These are phyloP conservation scores for Drosophila robusta DNA, from an alignment of 2,888 invertebrate genomes.

Conservation along the genomic window DNA sequence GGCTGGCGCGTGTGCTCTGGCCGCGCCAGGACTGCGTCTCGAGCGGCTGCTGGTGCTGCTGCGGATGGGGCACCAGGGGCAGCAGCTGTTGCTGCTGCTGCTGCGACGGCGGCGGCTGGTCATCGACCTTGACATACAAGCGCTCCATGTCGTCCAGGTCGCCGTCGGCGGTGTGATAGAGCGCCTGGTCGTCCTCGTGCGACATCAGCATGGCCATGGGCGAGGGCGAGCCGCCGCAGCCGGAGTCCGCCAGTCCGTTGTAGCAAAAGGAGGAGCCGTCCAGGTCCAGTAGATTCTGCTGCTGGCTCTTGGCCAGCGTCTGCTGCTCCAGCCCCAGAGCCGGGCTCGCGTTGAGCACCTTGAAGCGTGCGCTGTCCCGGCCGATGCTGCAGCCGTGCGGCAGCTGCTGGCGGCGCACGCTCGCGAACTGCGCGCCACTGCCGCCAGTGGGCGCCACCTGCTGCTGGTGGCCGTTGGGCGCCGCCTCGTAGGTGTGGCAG, in stretches of 20 bases:
- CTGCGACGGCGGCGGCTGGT: constrained; percentile 69
- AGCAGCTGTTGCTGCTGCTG: constrained; percentile 68
- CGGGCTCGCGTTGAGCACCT: constrained; percentile 67
- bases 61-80: constrained; percentile 44
- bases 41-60: constrained; percentile 40
- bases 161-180: constrained; percentile 82
- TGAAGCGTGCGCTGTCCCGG: constrained; percentile 77
- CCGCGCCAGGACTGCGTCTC: constrained; percentile 74
- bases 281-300: constrained; percentile 78
- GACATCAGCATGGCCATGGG: constrained; percentile 84
- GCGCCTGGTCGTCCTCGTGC: constrained; percentile 78
- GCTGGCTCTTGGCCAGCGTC: constrained; percentile 48
- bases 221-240: constrained; percentile 84
- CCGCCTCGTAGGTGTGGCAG: constrained; percentile 84
- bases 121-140: constrained; percentile 85
- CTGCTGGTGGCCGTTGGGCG: constrained; percentile 56
- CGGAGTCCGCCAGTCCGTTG: constrained; percentile 83
- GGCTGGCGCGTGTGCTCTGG: constrained; percentile 74
- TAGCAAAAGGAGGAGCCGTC: constrained; percentile 82
- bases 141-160: constrained; percentile 84
- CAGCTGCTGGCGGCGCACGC: constrained; percentile 77
- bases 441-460: constrained; percentile 40
- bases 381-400: constrained; percentile 69
- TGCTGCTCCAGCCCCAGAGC: constrained; percentile 25
- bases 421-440: constrained; percentile 60